Conservation (phyloP, 2,113 vertebrate genomes). For the Anseranas semipalmata region DNA sequence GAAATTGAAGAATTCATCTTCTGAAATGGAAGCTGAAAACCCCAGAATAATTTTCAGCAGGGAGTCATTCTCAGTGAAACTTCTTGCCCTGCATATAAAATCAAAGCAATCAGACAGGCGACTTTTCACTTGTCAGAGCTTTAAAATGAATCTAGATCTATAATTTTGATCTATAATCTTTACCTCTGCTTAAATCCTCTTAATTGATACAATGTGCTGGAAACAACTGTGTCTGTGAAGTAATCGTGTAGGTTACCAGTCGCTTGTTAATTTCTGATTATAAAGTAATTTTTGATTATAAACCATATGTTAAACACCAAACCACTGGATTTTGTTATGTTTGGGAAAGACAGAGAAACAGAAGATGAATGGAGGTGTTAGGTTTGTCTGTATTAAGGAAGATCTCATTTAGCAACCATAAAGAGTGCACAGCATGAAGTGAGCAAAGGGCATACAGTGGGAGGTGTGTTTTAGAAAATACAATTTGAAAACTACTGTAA, state of each 20-base stretch:
- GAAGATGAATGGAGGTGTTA: neutral
- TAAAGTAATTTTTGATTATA: neutral
- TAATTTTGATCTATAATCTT: neutral
- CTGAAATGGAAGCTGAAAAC: neutral
- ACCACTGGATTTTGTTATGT: neutral
- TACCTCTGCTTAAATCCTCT: neutral
- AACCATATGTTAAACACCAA: neutral
- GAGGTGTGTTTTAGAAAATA: slow-evolving; percentile 22
- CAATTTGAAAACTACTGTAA: neutral
- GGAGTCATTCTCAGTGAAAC: neutral
- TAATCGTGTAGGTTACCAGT: neutral
- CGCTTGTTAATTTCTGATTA: neutral
- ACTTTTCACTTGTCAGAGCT: neutral
- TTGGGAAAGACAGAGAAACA: neutral
- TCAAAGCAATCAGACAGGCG: neutral
- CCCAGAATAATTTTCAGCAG: neutral
- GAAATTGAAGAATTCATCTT: neutral
- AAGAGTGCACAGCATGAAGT: neutral
- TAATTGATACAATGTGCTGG: neutral
- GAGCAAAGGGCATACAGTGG: neutral
- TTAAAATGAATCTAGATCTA: neutral
- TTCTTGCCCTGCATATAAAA: neutral
- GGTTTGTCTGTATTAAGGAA: neutral
- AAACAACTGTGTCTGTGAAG: neutral
- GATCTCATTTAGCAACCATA: neutral